Percentiles rank a stretch among this genome's conserved stretches.
phyloP scores from a whole-genome alignment of 2,797 vertebrate genomes.

The Gallirallus australis region DNA sequence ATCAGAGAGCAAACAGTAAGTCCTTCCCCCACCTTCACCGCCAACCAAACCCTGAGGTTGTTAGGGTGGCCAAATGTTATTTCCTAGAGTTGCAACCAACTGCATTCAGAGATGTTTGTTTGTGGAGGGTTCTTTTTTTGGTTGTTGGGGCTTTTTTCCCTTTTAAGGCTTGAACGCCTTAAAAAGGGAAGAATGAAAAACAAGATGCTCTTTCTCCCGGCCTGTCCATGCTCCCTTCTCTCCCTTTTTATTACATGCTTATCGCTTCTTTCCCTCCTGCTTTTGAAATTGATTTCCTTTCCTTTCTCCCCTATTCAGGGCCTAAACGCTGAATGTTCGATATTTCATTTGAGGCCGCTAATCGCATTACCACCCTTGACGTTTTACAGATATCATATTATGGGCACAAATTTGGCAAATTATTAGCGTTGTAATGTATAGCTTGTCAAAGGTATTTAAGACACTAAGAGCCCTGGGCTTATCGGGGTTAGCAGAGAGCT shows the following conservation, averaged over 20 bases:
- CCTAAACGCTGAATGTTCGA: slow-evolving; percentile 92
- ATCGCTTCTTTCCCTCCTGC: slow-evolving; percentile 85
- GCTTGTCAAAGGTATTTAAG: slow-evolving; percentile 89
- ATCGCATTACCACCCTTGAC: slow-evolving; percentile 93
- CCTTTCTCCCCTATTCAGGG: slow-evolving; percentile 85
- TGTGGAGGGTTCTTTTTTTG: not conserved
- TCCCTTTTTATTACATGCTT: slow-evolving; percentile 85
- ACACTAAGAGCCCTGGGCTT: slow-evolving; percentile 86
- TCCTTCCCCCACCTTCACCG: slow-evolving; percentile 67
- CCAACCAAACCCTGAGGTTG: slow-evolving; percentile 78
- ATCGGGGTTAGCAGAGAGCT: slow-evolving; percentile 86
- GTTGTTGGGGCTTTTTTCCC: not conserved
- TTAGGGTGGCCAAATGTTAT: slow-evolving; percentile 85
- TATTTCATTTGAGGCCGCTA: slow-evolving; percentile 97
- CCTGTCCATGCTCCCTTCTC: slow-evolving; percentile 76
- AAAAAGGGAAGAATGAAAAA: slow-evolving; percentile 62
- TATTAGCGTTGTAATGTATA: slow-evolving; percentile 90
- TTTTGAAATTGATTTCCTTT: slow-evolving; percentile 89
- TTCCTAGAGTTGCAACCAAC: slow-evolving; percentile 78
- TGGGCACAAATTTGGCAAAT: slow-evolving; percentile 91
- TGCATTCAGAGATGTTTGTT: slow-evolving; percentile 74
- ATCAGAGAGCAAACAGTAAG: slow-evolving; percentile 74
- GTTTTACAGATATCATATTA: slow-evolving; percentile 92
- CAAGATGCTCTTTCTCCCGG: slow-evolving; percentile 64
- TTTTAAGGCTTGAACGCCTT: slow-evolving; percentile 20